Percentiles rank a stretch among this genome's conserved stretches.
Evolutionary conservation across 2,113 vertebrate species (phyloP).

Genomic region (Sprattus sprattus): DNA sequence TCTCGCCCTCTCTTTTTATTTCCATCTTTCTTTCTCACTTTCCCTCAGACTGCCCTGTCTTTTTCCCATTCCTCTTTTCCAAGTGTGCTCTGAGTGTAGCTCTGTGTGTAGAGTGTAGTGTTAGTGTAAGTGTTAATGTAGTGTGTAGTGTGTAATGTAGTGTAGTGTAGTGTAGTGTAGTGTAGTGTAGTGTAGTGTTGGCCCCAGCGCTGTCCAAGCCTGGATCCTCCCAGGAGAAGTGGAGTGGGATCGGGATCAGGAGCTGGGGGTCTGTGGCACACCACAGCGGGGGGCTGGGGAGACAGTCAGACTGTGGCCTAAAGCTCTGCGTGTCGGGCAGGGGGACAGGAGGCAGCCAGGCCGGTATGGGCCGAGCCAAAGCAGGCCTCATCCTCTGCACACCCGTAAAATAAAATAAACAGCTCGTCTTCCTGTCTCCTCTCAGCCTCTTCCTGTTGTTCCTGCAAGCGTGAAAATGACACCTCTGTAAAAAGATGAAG

Average conservation of each 20-base stretch:
- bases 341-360: too few relatives aligned
- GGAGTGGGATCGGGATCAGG: neutral
- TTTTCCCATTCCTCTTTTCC: too few relatives aligned
- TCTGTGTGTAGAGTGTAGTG: too few relatives aligned
- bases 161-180: too few relatives aligned
- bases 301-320: neutral
- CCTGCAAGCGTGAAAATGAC: conserved; percentile 26
- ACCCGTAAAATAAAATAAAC: neutral
- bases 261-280: neutral
- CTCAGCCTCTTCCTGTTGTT: conserved; percentile 14
- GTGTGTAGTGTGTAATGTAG: too few relatives aligned
- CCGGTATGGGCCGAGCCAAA: neutral
- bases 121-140: too few relatives aligned
- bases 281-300: neutral
- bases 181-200: too few relatives aligned
- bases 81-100: too few relatives aligned
- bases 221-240: neutral
- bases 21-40: too few relatives aligned
- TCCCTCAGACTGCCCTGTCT: too few relatives aligned
- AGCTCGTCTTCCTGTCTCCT: conserved; percentile 27
- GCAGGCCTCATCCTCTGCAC: neutral
- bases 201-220: neutral
- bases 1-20: too few relatives aligned
- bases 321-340: neutral
- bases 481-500: neutral